Evolutionary conservation across 1,140 invertebrate genomes (phyloP).

Genomic region (Zophobas morio): DNA sequence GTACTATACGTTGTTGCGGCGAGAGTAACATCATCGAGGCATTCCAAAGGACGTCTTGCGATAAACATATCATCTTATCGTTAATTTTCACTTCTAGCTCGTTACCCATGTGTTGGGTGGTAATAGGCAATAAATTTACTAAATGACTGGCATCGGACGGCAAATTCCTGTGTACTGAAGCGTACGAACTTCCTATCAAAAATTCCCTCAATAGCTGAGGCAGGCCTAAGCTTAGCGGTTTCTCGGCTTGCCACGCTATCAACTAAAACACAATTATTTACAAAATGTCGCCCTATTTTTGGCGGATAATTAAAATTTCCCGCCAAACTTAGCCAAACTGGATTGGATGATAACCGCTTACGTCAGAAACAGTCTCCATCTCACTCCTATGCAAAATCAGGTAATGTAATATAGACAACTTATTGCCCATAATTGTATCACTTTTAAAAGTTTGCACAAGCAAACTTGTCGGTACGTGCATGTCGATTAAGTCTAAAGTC

Average conservation of each 20-base stretch:
- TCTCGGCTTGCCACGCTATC: slow-evolving; percentile 69
- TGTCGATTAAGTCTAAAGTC: slow-evolving; percentile 79
- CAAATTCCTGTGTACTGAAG: slow-evolving; percentile 79
- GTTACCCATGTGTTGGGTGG: slow-evolving; percentile 71
- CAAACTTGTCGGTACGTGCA: slow-evolving; percentile 75
- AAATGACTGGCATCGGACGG: slow-evolving; percentile 78
- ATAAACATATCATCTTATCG: slow-evolving; percentile 60
- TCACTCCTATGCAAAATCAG: slow-evolving; percentile 83
- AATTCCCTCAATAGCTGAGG: slow-evolving; percentile 83
- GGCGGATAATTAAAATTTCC: too few species aligned
- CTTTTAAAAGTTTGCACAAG: slow-evolving; percentile 79
- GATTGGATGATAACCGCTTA: slow-evolving; percentile 58
- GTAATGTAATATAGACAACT: slow-evolving; percentile 84
- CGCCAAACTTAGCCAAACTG: too few species aligned
- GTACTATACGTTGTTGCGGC: slow-evolving; percentile 83
- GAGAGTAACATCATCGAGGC: slow-evolving; percentile 86
- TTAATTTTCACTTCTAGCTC: slow-evolving; percentile 72
- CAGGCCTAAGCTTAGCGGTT: slow-evolving; percentile 70
- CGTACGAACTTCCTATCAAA: slow-evolving; percentile 80
- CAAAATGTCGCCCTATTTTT: too few species aligned
- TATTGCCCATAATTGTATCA: slow-evolving; percentile 76
- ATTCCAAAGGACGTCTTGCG: slow-evolving; percentile 81
- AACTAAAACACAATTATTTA: slow-evolving; percentile 62
- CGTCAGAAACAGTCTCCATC: slow-evolving; percentile 78
- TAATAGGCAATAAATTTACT: slow-evolving; percentile 79